Conservation (phyloP, 2,113 vertebrate genomes). For the Eolophus roseicapilla region DNA sequence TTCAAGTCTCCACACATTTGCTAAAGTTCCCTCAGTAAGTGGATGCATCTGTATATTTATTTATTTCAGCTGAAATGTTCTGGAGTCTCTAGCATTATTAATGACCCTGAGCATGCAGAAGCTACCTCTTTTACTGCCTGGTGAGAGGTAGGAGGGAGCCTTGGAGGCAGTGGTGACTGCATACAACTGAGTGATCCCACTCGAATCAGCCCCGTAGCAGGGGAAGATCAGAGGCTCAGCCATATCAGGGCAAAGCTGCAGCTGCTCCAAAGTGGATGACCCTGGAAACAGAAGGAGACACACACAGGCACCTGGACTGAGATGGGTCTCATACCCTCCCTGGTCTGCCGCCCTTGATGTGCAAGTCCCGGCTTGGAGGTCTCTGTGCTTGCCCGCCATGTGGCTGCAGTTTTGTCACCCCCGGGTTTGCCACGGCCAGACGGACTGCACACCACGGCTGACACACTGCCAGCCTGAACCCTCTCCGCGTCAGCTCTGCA, state of each 20-base stretch:
- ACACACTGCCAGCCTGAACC: fast-evolving
- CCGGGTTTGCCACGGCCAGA: fast-evolving
- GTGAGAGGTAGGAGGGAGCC: neutral
- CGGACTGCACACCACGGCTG: fast-evolving
- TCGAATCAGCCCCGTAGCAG: neutral
- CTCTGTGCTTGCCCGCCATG: fast-evolving
- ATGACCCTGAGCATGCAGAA: neutral
- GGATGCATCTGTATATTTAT: neutral
- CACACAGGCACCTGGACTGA: fast-evolving
- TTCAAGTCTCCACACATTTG: neutral
- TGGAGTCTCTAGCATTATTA: neutral
- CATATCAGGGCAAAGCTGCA: neutral
- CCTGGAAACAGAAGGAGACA: neutral
- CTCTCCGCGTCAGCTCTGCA: neutral
- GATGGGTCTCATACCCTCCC: fast-evolving
- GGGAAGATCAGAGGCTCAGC: neutral
- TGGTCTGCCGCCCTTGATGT: fast-evolving
- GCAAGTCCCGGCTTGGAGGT: neutral
- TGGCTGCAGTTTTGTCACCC: neutral
- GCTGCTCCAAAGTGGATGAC: neutral
- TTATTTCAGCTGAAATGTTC: neutral
- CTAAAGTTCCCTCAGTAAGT: neutral
- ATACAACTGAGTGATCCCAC: neutral
- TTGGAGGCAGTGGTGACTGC: neutral
- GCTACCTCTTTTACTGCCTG: neutral